phyloP scores from a whole-genome alignment of 2,888 invertebrate genomes.

The Hydraecia micacea region DNA sequence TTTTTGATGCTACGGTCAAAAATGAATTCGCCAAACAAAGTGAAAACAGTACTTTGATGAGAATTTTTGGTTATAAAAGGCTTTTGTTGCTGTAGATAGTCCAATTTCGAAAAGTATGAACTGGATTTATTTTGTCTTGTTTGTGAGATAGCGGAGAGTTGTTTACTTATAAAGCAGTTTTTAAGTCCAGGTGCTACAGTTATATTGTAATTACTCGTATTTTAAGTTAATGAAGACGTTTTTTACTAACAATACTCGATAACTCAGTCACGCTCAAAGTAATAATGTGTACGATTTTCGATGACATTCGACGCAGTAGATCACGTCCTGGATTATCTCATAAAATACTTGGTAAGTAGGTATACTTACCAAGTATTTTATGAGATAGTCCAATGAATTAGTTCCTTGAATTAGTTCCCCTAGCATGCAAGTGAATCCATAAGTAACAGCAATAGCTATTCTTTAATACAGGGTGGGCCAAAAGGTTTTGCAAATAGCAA shows the following conservation, averaged over 20 bases:
- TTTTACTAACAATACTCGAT: neutral
- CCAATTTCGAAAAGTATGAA: slow-evolving; percentile 12
- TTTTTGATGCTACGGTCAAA: slow-evolving; percentile 43
- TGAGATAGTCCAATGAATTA: no score
- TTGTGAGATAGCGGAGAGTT: neutral
- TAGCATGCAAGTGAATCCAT: neutral
- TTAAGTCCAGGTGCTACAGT: neutral
- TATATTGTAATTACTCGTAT: neutral
- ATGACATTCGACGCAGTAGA: neutral
- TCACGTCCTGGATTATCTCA: neutral
- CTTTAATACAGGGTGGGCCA: no score
- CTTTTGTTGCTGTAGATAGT: slow-evolving; percentile 4
- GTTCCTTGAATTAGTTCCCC: no score
- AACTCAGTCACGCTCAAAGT: neutral
- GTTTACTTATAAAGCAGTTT: no score
- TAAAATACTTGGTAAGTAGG: neutral
- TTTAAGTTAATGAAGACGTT: neutral
- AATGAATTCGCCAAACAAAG: slow-evolving; percentile 35
- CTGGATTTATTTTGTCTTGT: neutral
- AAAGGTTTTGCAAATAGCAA: no score
- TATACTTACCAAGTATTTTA: no score
- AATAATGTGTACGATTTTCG: neutral
- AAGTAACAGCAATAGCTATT: neutral
- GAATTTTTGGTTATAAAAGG: slow-evolving; percentile 12
- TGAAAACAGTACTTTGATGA: slow-evolving; percentile 18